These are phyloP conservation scores for Malacoraja senta DNA, from an alignment of 2,797 vertebrate genomes.

Conservation along the genomic window DNA sequence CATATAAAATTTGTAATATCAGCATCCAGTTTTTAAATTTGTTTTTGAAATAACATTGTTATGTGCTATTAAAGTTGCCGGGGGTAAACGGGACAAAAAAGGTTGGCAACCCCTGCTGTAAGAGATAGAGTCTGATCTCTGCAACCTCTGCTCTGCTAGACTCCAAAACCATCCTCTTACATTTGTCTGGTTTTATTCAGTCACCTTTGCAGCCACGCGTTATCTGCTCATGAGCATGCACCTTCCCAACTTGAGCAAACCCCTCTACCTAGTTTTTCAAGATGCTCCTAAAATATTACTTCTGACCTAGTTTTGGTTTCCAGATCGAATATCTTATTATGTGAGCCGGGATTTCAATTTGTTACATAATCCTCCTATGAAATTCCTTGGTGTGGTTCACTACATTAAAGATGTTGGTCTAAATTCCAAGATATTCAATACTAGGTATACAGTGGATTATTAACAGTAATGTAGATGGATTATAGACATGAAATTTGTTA, in stretches of 20 bases:
- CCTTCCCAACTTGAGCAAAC: not conserved
- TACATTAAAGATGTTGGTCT: not conserved
- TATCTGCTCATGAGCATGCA: not conserved
- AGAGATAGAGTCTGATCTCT: not conserved
- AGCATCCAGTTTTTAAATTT: too few species aligned
- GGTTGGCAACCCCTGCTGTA: too few species aligned
- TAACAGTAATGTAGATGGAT: not conserved
- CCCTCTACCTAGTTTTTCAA: not conserved
- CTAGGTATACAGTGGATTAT: not conserved
- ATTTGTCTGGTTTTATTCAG: not conserved
- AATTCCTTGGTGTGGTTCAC: not conserved
- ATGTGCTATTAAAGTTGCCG: too few species aligned
- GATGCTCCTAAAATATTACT: not conserved
- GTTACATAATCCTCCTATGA: not conserved
- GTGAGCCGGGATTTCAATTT: not conserved
- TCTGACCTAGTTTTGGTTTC: not conserved
- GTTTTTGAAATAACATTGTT: too few species aligned
- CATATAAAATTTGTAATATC: too few species aligned
- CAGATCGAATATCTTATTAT: not conserved
- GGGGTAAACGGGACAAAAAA: too few species aligned
- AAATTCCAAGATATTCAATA: not conserved
- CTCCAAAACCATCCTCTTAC: not conserved
- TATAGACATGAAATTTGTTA: not conserved
- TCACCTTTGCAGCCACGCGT: not conserved
- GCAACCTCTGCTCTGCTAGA: not conserved